These are phyloP conservation scores for Caenorhabditis becei DNA, from an alignment of 2,888 invertebrate species.

Conservation along the genomic window DNA sequence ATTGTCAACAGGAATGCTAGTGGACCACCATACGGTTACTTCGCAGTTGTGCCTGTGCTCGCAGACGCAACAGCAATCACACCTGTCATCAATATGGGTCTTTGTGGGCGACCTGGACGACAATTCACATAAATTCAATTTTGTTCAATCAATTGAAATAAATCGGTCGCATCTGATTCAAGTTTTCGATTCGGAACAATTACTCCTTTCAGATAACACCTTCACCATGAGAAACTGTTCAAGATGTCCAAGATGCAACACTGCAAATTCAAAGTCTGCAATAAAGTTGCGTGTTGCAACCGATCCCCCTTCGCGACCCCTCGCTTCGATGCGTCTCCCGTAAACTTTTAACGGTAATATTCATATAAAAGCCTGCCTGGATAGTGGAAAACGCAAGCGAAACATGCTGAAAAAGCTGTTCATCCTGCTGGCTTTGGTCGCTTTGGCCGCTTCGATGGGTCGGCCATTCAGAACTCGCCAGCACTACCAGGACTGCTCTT, in stretches of 20 bases:
- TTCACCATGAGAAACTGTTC: background rate
- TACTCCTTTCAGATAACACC: no score
- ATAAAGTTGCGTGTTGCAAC: slow-evolving; percentile 8
- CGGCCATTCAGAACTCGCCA: background rate
- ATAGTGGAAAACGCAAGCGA: background rate
- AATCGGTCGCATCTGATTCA: no score
- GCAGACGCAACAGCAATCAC: no score
- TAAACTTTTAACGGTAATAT: slow-evolving; percentile 2
- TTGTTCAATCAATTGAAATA: no score
- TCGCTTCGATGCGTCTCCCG: background rate
- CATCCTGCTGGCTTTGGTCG: background rate
- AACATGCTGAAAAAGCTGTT: background rate
- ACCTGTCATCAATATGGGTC: background rate
- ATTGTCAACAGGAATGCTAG: background rate
- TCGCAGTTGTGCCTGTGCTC: background rate
- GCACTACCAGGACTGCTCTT: slow-evolving; percentile 7
- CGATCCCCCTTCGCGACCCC: background rate
- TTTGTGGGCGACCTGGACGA: background rate
- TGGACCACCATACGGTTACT: background rate
- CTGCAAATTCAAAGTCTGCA: no score
- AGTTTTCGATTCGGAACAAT: no score
- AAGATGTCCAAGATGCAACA: background rate
- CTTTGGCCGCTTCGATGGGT: slow-evolving; percentile 5
- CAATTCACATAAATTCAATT: no score
- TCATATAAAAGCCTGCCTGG: background rate